phyloP scores from a whole-genome alignment of 2,888 invertebrate genomes.

The Yponomeuta sedellus region DNA sequence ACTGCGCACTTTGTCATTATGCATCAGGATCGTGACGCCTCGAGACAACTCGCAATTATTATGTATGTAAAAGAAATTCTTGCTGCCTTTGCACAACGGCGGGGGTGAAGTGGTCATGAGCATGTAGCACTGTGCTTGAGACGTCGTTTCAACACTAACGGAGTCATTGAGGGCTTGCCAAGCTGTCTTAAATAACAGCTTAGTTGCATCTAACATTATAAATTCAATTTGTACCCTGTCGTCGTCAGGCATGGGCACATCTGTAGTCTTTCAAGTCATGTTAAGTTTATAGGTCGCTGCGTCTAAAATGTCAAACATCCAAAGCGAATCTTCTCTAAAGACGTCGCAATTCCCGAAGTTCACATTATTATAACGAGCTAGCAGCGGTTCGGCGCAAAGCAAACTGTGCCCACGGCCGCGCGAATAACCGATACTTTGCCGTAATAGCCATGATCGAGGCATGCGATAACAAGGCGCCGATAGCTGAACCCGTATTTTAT shows the following conservation, averaged over 20 bases:
- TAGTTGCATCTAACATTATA: neutral
- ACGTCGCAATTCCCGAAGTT: slow-evolving; percentile 70
- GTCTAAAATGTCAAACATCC: slow-evolving; percentile 37
- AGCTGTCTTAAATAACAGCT: neutral
- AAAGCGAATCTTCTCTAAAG: slow-evolving; percentile 53
- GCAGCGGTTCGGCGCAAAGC: slow-evolving; percentile 60
- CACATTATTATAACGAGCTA: slow-evolving; percentile 76
- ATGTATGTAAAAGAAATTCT: slow-evolving; percentile 75
- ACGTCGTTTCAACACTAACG: neutral
- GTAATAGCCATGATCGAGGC: slow-evolving; percentile 69
- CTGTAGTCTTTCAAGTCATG: neutral
- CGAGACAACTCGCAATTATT: slow-evolving; percentile 74
- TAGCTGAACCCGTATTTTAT: slow-evolving; percentile 77
- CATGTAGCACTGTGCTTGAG: neutral
- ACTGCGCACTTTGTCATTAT: slow-evolving; percentile 74
- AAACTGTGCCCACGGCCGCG: slow-evolving; percentile 69
- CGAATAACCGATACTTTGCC: slow-evolving; percentile 70
- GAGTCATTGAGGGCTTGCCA: neutral
- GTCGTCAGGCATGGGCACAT: neutral
- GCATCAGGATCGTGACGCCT: slow-evolving; percentile 75
- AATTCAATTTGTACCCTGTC: neutral
- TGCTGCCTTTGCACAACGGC: slow-evolving; percentile 51
- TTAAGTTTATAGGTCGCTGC: slow-evolving; percentile 16
- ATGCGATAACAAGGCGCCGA: slow-evolving; percentile 77
- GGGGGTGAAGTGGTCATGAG: slow-evolving; percentile 35